Percentiles rank a stretch among this genome's conserved stretches.
Conservation (phyloP, 2,113 vertebrate species). For the Nicator chloris region DNA sequence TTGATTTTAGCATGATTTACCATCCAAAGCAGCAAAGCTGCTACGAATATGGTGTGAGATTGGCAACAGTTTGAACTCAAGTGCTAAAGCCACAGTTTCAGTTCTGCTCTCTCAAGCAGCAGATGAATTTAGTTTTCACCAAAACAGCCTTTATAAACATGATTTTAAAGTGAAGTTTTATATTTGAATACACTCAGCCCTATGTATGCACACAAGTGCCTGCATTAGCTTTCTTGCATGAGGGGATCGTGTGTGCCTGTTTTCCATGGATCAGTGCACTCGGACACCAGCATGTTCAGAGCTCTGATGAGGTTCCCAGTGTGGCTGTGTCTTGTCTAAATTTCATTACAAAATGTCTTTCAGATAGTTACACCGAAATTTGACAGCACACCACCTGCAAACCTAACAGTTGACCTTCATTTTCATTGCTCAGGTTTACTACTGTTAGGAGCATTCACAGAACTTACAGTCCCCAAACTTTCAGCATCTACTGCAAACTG, state of each 20-base stretch:
- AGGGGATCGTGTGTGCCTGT: accelerated
- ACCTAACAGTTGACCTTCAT: not conserved
- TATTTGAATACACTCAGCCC: not conserved
- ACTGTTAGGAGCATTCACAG: not conserved
- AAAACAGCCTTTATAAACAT: not conserved
- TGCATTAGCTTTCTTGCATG: not conserved
- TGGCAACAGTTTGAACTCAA: not conserved
- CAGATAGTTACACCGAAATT: not conserved
- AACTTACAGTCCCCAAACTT: not conserved
- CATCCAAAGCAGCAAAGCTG: not conserved
- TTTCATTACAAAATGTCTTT: not conserved
- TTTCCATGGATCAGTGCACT: not conserved
- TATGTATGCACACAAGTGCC: not conserved
- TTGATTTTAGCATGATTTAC: not conserved
- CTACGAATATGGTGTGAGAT: not conserved
- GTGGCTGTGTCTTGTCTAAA: not conserved
- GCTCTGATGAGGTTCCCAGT: not conserved
- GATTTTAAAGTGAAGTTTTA: not conserved
- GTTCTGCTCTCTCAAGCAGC: not conserved
- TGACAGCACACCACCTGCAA: not conserved
- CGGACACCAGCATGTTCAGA: not conserved
- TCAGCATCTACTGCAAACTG: not conserved
- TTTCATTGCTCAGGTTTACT: not conserved
- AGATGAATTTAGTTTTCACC: not conserved
- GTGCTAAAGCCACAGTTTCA: not conserved